Evolutionary conservation across 2,888 invertebrate species (phyloP).

Genomic region (Lamellibrachia columna): DNA sequence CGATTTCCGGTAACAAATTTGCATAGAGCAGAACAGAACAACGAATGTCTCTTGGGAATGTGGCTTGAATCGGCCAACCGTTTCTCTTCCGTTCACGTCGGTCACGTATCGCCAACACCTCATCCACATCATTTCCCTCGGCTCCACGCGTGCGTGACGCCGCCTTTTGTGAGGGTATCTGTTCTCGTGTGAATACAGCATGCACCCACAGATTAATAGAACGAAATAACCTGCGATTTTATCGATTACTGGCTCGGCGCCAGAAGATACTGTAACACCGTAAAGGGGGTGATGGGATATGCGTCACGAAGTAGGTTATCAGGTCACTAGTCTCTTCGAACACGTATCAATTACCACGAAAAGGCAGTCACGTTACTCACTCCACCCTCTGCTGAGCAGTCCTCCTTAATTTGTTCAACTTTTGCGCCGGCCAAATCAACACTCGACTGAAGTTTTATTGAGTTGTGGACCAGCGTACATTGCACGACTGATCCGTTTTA

Average conservation of each 20-base stretch:
- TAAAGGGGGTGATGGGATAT: neutral
- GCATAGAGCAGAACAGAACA: neutral
- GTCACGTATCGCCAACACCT: neutral
- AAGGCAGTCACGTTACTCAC: neutral
- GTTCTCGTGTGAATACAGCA: neutral
- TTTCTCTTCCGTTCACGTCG: neutral
- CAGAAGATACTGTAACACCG: neutral
- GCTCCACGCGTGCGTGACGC: conserved; percentile 16
- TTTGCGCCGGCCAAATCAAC: no score
- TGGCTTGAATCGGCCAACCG: no score
- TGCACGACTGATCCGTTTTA: no score
- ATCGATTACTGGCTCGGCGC: neutral
- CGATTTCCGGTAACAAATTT: neutral
- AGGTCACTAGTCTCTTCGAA: neutral
- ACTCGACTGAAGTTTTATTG: no score
- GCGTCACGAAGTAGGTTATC: neutral
- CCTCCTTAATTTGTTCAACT: neutral
- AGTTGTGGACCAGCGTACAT: no score
- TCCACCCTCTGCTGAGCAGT: neutral
- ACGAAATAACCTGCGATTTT: neutral
- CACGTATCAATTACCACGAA: neutral
- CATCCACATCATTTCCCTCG: neutral
- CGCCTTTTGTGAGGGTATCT: neutral
- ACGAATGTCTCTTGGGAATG: no score
- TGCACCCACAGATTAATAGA: neutral